Base-by-base conservation (phyloP, 1,140 invertebrate species). In the Camponotus floridanus region DNA sequence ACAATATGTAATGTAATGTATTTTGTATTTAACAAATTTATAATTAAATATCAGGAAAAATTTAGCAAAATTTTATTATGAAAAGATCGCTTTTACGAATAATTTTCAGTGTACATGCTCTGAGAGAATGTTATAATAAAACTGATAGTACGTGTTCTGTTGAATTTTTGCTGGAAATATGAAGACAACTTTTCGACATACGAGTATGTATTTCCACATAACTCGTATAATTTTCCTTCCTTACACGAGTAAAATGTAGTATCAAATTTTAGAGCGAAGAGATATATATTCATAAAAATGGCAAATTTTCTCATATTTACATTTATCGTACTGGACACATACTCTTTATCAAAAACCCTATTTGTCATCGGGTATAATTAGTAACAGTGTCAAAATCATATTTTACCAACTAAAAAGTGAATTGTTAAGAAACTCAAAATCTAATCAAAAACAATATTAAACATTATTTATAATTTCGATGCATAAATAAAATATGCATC, bases 21-120 rank as follows among this genome's bases (percentile, higher is more conserved):
- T 79, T 51, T 65, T 9, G 21, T 39, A 36, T 39, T 51, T 42
- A 65, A 78, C 9, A n/a, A 79, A 65, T 45, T 18, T 68, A 45
- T 68, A 68, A 68, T 71, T 55, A 79, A 79, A 79, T 57, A 51
- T 51, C 7, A 33, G 11, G 67, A 70, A 68, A 68, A 79, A 68
- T 39, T 51, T 55, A 26, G 26, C 31, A 48, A 51, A 79, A n/a
- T 65, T 11, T 57, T 64, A 11, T 45, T 78, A 36, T 11, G 33
- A 78, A 57, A 36, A 55, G 8, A n/a, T 4, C 26, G 9, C 7
- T 80, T 64, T 57, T n/a, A 68, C 13, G 33, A 80, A 80, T 80
- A 80, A 80, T 70, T 80, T 9, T 31, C 21, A 15, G 7, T 4
- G 11, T 39, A 42, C n/a, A 5, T 26, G 13, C 11, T 21, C 21